Evolutionary conservation across 2,888 invertebrate species (phyloP), one percentile per base, ranked within the genome.

Genomic region (Caenorhabditis drosophilae): DNA sequence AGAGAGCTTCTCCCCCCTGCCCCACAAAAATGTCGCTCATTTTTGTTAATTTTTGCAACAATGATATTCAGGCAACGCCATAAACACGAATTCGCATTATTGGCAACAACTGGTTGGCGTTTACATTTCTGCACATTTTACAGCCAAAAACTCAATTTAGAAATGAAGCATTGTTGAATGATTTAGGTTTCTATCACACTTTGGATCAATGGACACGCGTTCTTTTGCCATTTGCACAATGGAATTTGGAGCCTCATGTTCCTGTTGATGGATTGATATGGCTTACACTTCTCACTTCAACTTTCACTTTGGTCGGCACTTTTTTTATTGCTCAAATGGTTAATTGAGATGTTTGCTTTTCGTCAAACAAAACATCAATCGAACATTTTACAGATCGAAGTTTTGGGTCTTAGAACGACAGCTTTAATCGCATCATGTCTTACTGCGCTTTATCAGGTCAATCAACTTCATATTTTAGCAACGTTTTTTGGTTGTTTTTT

Each of bases 171-270:
- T n/a, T n/a, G n/a, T n/a, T n/a, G n/a, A n/a, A n/a, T n/a, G n/a
- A n/a, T 47, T 66, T 42, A 58, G 77, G 78, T 15, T 42, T 69
- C n/a, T 78, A 76, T 64, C 73, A 78, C 50, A 75, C 78, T 0
- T 70, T 60, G 31, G 79, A 77, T 31, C 73, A 78, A 51, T 80
- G 80, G 80, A 70, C 70, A 2, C 67, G 70, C 11, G 70, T 78
- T 2, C 52, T 80, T 12, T 20, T 74, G 2, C 79, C 80, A 6
- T 80, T 80, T 46, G 55, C 70, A 26, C 69, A 72, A 49, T 80
- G 79, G 79, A 69, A 71, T 22, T 54, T 79, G 22, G 38, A 60
- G 20, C 80, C 79, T 0, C 18, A 50, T 3, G 64, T 70, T 7
- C 62, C 61, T 20, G 59, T 75, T 45, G 73, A 69, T 40, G 58